A percentile compares a stretch with the other conserved stretches of the same genome.
These are phyloP conservation scores for Urosaurus nigricauda DNA, from an alignment of 2,797 vertebrate genomes.

Conservation along the genomic window DNA sequence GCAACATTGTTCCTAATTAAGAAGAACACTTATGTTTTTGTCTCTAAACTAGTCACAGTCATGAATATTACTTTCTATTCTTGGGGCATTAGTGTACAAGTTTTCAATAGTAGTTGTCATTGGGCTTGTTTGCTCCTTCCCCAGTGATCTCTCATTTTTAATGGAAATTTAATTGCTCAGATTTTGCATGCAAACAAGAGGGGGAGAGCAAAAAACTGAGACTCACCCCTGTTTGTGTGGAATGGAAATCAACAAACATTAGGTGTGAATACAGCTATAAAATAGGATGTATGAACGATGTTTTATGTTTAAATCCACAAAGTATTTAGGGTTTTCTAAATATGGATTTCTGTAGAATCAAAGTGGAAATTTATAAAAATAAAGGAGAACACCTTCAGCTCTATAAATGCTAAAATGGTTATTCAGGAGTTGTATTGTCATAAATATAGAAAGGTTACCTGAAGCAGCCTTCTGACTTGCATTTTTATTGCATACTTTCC, in stretches of 20 bases:
- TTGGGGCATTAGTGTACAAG: background rate
- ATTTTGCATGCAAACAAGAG: background rate
- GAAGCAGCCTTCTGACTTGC: background rate
- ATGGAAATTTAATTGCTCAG: background rate
- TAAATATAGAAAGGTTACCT: background rate
- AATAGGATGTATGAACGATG: background rate
- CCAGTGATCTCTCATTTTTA: background rate
- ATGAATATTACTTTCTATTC: background rate
- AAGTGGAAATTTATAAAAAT: background rate
- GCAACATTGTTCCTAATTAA: slow-evolving; percentile 4
- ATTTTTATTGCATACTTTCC: background rate
- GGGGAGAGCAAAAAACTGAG: no score
- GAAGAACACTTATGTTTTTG: slow-evolving; percentile 15
- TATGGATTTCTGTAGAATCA: background rate
- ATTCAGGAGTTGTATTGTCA: background rate
- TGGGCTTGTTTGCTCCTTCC: background rate
- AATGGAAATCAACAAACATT: background rate
- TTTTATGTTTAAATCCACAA: background rate
- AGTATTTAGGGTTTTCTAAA: background rate
- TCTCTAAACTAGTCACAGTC: background rate
- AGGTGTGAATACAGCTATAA: background rate
- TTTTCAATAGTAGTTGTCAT: background rate
- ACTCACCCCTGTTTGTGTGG: background rate
- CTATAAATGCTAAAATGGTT: background rate
- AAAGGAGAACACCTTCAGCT: background rate